phyloP scores from a whole-genome alignment of 1,140 invertebrate genomes.

The Laupala kohalensis region DNA sequence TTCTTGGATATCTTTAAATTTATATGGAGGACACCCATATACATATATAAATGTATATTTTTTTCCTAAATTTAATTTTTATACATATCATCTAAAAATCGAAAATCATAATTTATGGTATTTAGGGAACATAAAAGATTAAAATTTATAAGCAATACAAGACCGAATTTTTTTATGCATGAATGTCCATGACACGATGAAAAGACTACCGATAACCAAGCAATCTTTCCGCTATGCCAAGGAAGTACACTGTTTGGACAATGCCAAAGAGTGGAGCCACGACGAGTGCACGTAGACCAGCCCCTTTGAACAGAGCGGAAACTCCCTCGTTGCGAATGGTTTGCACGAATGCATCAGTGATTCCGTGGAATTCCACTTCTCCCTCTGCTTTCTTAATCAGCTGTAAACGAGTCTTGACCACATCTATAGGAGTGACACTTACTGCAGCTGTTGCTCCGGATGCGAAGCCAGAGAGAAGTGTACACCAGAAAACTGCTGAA shows the following conservation, averaged over 20 bases:
- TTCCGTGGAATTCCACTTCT: constrained; percentile 76
- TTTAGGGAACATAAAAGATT: too few species aligned
- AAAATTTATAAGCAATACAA: too few species aligned
- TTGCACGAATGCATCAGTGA: constrained; percentile 80
- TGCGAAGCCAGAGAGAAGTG: constrained; percentile 83
- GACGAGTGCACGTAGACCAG: constrained; percentile 92
- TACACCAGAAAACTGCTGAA: constrained; percentile 75
- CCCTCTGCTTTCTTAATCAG: constrained; percentile 75
- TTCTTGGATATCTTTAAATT: too few species aligned
- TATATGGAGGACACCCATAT: too few species aligned
- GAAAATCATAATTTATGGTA: too few species aligned
- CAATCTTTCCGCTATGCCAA: constrained; percentile 89
- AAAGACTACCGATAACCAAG: too few species aligned
- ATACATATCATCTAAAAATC: too few species aligned
- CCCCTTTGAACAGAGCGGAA: constrained; percentile 95
- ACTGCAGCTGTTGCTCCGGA: constrained; percentile 81
- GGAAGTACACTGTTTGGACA: constrained; percentile 95
- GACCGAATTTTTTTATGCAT: too few species aligned
- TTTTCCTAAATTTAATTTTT: too few species aligned
- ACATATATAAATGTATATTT: too few species aligned
- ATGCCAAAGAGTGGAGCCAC: constrained; percentile 98
- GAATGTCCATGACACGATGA: too few species aligned
- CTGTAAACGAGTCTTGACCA: constrained; percentile 94
- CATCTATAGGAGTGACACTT: constrained; percentile 90
- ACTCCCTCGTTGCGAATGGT: constrained; percentile 67